Conservation (phyloP, 2,113 vertebrate species). For the Galemys pyrenaicus region DNA sequence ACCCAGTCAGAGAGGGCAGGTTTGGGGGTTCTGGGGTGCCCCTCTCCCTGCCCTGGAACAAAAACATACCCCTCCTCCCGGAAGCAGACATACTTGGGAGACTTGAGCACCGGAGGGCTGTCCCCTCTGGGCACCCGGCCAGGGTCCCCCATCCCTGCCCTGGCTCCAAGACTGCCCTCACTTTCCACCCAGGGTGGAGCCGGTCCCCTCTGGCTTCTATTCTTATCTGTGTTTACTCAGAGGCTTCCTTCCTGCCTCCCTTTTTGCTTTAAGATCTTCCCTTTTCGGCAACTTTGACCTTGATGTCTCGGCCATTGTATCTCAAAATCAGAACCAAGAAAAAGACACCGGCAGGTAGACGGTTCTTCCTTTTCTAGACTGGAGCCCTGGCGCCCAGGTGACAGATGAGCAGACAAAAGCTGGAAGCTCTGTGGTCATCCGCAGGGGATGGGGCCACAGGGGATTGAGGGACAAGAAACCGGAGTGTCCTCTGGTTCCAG, state of each 20-base stretch:
- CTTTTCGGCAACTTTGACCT: neutral
- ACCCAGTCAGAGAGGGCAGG: too few species aligned
- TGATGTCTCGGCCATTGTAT: neutral
- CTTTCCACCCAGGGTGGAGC: neutral
- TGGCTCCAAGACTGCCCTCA: neutral
- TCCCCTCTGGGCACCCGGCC: neutral
- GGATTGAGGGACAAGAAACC: neutral
- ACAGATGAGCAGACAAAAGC: neutral
- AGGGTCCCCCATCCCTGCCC: neutral
- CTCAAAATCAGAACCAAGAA: constrained; percentile 9
- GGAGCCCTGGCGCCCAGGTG: neutral
- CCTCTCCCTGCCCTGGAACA: too few species aligned
- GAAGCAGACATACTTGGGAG: neutral
- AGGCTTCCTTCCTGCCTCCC: constrained; percentile 71
- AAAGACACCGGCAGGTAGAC: neutral
- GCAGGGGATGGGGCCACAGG: too few species aligned
- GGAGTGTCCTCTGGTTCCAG: neutral
- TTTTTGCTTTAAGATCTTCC: constrained; percentile 22
- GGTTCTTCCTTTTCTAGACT: neutral
- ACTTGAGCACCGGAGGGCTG: accelerated
- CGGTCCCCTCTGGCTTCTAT: neutral
- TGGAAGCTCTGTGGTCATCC: neutral
- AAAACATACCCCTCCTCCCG: neutral
- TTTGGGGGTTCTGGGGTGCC: too few species aligned
- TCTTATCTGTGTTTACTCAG: constrained; percentile 61